phyloP scores from a whole-genome alignment of 2,888 invertebrate species.

The Odontomyia ornata region DNA sequence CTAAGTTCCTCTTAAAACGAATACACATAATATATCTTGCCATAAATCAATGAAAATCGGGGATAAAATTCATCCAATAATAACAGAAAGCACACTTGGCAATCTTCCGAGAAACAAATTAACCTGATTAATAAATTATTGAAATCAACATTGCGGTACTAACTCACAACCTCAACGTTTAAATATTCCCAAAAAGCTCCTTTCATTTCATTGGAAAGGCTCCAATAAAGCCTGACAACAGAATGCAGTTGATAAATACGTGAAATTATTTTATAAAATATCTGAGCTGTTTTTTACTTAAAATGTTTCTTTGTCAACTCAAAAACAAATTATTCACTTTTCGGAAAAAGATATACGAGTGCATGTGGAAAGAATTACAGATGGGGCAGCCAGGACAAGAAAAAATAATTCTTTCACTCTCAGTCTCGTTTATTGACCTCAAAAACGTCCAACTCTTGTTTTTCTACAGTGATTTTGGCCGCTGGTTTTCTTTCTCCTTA shows the following conservation, averaged over 20 bases:
- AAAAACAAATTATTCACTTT: conserved; percentile 5
- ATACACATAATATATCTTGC: background rate
- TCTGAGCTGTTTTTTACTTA: background rate
- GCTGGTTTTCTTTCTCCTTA: background rate
- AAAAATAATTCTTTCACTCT: conserved; percentile 39
- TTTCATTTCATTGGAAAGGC: background rate
- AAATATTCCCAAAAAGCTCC: background rate
- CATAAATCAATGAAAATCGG: background rate
- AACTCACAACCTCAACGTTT: background rate
- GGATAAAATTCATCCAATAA: background rate
- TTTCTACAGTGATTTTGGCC: background rate
- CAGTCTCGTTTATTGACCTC: conserved; percentile 45
- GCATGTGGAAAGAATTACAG: background rate
- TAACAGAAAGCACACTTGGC: conserved; percentile 15
- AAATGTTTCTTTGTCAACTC: background rate
- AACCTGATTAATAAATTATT: conserved; percentile 11
- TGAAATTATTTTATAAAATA: background rate
- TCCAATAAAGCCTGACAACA: background rate
- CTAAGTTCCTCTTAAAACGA: no score
- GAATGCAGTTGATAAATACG: background rate
- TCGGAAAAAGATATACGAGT: background rate
- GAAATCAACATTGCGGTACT: background rate
- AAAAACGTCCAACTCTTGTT: conserved; percentile 6
- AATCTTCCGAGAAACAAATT: conserved; percentile 26
- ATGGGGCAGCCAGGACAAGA: background rate